These are phyloP conservation scores for Mactromeris polynyma DNA, from an alignment of 2,888 invertebrate genomes.

Conservation along the genomic window DNA sequence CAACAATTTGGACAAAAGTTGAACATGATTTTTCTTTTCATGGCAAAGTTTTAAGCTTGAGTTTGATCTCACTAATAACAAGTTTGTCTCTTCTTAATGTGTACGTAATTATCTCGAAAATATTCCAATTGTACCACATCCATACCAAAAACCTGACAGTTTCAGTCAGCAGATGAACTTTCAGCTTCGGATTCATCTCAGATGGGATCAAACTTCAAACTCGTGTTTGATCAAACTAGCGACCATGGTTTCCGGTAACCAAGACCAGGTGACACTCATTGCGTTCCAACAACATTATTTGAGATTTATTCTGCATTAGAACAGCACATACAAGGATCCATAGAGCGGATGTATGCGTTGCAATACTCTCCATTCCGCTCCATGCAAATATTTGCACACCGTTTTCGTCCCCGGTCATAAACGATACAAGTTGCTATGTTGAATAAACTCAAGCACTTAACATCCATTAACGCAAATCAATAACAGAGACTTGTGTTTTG, in stretches of 20 bases:
- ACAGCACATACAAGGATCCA: not conserved
- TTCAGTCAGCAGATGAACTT: no score
- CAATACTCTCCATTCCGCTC: not conserved
- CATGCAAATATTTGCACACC: slow-evolving; percentile 16
- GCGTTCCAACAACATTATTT: not conserved
- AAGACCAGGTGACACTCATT: not conserved
- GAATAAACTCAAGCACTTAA: slow-evolving; percentile 29
- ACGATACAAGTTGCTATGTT: not conserved
- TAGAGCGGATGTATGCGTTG: not conserved
- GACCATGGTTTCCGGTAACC: not conserved
- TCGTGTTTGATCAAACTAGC: not conserved
- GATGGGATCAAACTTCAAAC: not conserved
- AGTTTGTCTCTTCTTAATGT: no score
- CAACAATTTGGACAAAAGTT: no score
- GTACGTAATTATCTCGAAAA: no score
- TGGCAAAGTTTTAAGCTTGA: no score
- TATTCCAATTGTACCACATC: no score
- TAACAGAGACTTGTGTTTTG: slow-evolving; percentile 5
- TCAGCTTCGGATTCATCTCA: no score
- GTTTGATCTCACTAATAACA: no score
- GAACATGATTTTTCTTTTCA: no score
- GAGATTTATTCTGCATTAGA: not conserved
- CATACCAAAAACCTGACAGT: no score
- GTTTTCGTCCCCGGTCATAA: slow-evolving; percentile 1
- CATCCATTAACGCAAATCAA: slow-evolving; percentile 38